These are phyloP conservation scores for Atta cephalotes DNA, from an alignment of 1,140 invertebrate genomes.

Conservation along the genomic window DNA sequence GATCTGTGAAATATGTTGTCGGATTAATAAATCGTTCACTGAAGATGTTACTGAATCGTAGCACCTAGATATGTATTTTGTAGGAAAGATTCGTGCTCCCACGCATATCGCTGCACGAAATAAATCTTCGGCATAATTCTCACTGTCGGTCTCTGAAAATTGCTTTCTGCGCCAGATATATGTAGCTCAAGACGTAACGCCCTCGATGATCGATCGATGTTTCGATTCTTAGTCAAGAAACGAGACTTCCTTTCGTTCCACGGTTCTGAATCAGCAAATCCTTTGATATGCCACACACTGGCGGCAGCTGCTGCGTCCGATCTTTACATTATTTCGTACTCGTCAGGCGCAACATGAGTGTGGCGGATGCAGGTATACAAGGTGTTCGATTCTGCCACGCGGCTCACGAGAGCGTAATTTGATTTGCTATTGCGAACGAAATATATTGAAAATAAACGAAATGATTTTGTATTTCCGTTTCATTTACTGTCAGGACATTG, in stretches of 20 bases:
- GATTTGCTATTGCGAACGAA: not conserved
- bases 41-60: constrained; percentile 9
- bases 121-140: constrained; percentile 67
- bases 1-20: constrained; percentile 8
- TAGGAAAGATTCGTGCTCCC: constrained; percentile 51
- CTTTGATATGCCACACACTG: constrained; percentile 72
- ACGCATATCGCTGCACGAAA: constrained; percentile 63
- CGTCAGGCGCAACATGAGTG: constrained; percentile 60
- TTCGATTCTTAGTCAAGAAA: constrained; percentile 71
- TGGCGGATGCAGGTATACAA: constrained; percentile 42
- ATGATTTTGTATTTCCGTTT: not conserved
- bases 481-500: not conserved
- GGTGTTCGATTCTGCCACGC: constrained; percentile 46
- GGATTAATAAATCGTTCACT: constrained; percentile 35
- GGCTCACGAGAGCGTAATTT: constrained; percentile 33
- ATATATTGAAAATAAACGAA: constrained; percentile 22
- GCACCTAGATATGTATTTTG: not conserved
- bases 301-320: constrained; percentile 75
- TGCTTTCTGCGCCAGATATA: constrained; percentile 66
- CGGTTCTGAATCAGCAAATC: constrained; percentile 77
- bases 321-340: constrained; percentile 76
- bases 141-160: constrained; percentile 39
- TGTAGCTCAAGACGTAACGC: constrained; percentile 69
- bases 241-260: constrained; percentile 66
- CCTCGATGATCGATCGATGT: constrained; percentile 77